These are phyloP conservation scores for Galemys pyrenaicus DNA, from an alignment of 2,113 vertebrate species.

Conservation along the genomic window DNA sequence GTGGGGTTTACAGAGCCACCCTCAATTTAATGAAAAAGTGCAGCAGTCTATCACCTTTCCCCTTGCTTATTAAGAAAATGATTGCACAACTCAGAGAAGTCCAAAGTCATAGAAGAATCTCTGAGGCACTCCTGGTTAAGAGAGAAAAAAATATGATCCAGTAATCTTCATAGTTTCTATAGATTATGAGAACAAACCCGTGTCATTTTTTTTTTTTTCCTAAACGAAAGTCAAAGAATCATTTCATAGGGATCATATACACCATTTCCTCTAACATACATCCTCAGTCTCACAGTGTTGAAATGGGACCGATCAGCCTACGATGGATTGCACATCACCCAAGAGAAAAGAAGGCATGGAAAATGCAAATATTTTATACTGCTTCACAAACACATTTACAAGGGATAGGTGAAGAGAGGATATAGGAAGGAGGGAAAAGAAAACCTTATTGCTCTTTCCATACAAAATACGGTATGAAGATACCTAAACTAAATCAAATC, in stretches of 20 bases:
- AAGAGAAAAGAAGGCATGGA: slow-evolving; percentile 89
- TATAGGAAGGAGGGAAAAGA: slow-evolving; percentile 74
- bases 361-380: slow-evolving; percentile 86
- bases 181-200: slow-evolving; percentile 87
- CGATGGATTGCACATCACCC: slow-evolving; percentile 96
- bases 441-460: slow-evolving; percentile 96
- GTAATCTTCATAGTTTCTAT: slow-evolving; percentile 87
- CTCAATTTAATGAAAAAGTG: slow-evolving; percentile 84
- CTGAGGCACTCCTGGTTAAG: slow-evolving; percentile 90
- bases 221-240: slow-evolving; percentile 85
- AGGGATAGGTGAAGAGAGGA: slow-evolving; percentile 70
- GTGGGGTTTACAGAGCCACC: slow-evolving; percentile 70
- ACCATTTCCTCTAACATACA: slow-evolving; percentile 84
- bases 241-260: slow-evolving; percentile 89
- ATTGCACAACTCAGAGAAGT: slow-evolving; percentile 89
- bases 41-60: slow-evolving; percentile 82
- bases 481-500: slow-evolving; percentile 83
- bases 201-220: slow-evolving; percentile 80
- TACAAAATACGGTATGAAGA: slow-evolving; percentile 87
- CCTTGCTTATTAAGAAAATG: slow-evolving; percentile 76
- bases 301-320: slow-evolving; percentile 89
- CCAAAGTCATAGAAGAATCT: slow-evolving; percentile 86
- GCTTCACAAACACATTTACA: slow-evolving; percentile 86
- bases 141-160: slow-evolving; percentile 85
- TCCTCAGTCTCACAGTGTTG: slow-evolving; percentile 88